Percentiles rank a stretch among this genome's conserved stretches.
Evolutionary conservation across 2,113 vertebrate species (phyloP).

Genomic region (Macrotis lagotis): DNA sequence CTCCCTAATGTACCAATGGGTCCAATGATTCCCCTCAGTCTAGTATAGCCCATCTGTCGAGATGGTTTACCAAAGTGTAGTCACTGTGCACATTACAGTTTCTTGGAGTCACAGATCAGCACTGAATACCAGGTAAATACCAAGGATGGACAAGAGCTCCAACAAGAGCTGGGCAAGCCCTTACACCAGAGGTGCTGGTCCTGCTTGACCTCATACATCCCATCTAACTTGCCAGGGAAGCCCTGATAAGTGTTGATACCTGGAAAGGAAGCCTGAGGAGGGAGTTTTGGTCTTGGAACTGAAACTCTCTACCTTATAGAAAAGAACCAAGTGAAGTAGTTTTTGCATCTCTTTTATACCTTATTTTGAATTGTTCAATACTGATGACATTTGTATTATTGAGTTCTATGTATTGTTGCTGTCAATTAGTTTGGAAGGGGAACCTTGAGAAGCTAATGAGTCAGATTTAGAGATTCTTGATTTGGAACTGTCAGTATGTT

Average conservation of each 20-base stretch:
- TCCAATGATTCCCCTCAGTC: too few species aligned
- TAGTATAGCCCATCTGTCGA: too few species aligned
- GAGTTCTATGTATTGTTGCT: neutral
- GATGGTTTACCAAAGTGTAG: too few species aligned
- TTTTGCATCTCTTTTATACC: neutral
- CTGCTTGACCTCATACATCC: too few species aligned
- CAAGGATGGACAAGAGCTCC: too few species aligned
- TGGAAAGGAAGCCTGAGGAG: neutral
- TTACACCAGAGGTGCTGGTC: too few species aligned
- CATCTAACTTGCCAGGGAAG: neutral
- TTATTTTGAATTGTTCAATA: neutral
- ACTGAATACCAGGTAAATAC: too few species aligned
- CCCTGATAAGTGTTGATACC: neutral
- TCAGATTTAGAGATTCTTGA: neutral
- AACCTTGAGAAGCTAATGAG: neutral
- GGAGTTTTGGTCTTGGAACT: neutral
- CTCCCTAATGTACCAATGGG: too few species aligned
- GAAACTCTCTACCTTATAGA: neutral
- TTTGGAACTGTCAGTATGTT: neutral
- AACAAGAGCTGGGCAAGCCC: too few species aligned
- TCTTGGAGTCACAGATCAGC: too few species aligned
- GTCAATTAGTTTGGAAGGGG: neutral
- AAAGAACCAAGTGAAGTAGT: neutral
- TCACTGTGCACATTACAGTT: too few species aligned
- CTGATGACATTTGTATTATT: neutral